A percentile compares a stretch with the other conserved stretches of the same genome.
phyloP scores from a whole-genome alignment of 2,888 invertebrate genomes.

The Thecophora atra region DNA sequence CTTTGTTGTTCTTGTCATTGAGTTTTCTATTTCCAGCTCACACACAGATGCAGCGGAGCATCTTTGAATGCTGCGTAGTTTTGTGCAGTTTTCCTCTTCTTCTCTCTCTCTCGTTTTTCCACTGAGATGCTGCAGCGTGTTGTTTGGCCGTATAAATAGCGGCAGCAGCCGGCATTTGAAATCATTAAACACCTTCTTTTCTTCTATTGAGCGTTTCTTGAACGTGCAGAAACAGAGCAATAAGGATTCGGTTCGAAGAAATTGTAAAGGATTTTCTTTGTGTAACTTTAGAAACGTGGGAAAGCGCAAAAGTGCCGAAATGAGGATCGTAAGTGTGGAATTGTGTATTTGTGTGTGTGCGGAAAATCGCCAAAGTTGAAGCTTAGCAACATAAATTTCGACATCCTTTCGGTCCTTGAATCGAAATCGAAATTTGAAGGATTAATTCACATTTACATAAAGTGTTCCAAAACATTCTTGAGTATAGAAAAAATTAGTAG shows the following conservation, averaged over 20 bases:
- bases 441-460: no score
- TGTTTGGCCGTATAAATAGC: constrained; percentile 61
- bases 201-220: constrained; percentile 61
- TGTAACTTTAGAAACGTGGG: constrained; percentile 25
- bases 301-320: constrained; percentile 39
- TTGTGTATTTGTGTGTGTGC: background rate
- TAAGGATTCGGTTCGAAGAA: constrained; percentile 17
- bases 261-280: constrained; percentile 8
- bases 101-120: constrained; percentile 13
- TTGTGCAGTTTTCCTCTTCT: constrained; percentile 6
- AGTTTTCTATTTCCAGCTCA: constrained; percentile 28
- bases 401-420: no score
- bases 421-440: no score
- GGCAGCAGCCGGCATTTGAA: constrained; percentile 62
- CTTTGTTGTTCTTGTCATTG: constrained; percentile 11
- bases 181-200: constrained; percentile 65
- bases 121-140: constrained; percentile 13
- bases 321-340: constrained; percentile 58
- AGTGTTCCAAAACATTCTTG: no score
- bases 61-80: constrained; percentile 24
- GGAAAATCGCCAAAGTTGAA: background rate
- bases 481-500: no score
- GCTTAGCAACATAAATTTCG: no score
- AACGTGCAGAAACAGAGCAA: constrained; percentile 5
- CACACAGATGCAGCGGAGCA: constrained; percentile 12